Percentiles rank a stretch among this genome's conserved stretches.
Conservation (phyloP, 2,888 invertebrate genomes). For the Cataglyphis livida region DNA sequence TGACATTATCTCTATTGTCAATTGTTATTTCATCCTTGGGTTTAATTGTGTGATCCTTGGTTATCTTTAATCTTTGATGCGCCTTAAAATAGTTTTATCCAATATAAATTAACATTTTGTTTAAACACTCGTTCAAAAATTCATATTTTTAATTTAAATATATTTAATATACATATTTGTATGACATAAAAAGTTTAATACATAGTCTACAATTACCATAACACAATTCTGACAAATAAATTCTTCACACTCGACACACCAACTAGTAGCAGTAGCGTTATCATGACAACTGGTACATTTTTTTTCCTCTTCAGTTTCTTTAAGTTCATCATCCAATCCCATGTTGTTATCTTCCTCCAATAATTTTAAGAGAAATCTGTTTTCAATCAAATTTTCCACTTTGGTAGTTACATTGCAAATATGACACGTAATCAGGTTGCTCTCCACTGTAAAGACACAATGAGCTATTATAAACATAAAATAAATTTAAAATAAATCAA, state of each 20-base stretch:
- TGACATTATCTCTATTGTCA: conserved; percentile 86
- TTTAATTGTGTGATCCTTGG: conserved; percentile 97
- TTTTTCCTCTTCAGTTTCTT: conserved; percentile 85
- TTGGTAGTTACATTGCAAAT: conserved; percentile 91
- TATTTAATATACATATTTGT: neutral
- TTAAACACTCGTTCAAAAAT: neutral
- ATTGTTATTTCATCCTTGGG: conserved; percentile 92
- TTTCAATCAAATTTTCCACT: conserved; percentile 92
- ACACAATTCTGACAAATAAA: conserved; percentile 97
- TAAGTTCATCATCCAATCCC: conserved; percentile 81
- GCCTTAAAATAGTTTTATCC: conserved; percentile 87
- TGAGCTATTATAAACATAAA: neutral
- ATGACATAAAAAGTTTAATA: neutral
- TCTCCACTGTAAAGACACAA: conserved; percentile 72
- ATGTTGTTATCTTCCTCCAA: conserved; percentile 86
- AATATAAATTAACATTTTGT: conserved; percentile 24
- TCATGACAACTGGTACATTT: conserved; percentile 96
- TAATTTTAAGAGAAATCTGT: conserved; percentile 92
- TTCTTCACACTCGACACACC: conserved; percentile 96
- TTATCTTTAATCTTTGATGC: conserved; percentile 96
- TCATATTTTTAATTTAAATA: neutral
- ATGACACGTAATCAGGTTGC: conserved; percentile 88
- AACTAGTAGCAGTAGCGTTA: conserved; percentile 93
- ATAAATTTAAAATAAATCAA: neutral
- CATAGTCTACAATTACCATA: conserved; percentile 80